A percentile compares a stretch with the other conserved stretches of the same genome.
phyloP scores from a whole-genome alignment of 1,140 invertebrate genomes.

The Heliconius hermathena region DNA sequence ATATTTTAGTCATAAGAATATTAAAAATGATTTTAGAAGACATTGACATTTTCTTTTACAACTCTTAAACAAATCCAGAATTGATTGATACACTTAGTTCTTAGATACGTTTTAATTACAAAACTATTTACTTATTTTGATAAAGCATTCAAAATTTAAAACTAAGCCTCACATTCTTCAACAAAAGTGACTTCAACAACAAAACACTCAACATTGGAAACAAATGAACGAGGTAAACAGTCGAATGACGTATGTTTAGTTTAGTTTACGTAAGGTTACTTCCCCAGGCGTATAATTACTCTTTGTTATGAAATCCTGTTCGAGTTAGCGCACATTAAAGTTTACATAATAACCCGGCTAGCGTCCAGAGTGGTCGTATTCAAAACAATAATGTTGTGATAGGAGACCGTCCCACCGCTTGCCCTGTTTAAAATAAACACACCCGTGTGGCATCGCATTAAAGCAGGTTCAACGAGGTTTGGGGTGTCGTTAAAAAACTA shows the following conservation, averaged over 20 bases:
- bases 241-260: constrained; percentile 34
- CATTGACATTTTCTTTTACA: no score
- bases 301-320: constrained; percentile 48
- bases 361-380: constrained; percentile 56
- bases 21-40: no score
- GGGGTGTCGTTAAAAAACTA: constrained; percentile 7
- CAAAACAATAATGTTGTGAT: constrained; percentile 78
- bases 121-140: not conserved
- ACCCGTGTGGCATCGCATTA: constrained; percentile 20
- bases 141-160: not conserved
- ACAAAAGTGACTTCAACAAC: not conserved
- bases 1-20: no score
- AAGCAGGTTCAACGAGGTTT: constrained; percentile 19
- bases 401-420: constrained; percentile 51
- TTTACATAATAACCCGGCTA: constrained; percentile 45
- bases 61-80: no score
- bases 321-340: constrained; percentile 40
- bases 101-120: not conserved
- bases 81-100: no score
- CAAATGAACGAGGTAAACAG: constrained; percentile 29
- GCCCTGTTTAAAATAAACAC: constrained; percentile 33
- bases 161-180: not conserved
- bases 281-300: constrained; percentile 45
- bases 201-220: constrained; percentile 9
- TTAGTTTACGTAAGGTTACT: constrained; percentile 38